Evolutionary conservation across 2,113 vertebrate species (phyloP), one percentile per base, ranked within the genome.

Genomic region (Delphinus delphis): DNA sequence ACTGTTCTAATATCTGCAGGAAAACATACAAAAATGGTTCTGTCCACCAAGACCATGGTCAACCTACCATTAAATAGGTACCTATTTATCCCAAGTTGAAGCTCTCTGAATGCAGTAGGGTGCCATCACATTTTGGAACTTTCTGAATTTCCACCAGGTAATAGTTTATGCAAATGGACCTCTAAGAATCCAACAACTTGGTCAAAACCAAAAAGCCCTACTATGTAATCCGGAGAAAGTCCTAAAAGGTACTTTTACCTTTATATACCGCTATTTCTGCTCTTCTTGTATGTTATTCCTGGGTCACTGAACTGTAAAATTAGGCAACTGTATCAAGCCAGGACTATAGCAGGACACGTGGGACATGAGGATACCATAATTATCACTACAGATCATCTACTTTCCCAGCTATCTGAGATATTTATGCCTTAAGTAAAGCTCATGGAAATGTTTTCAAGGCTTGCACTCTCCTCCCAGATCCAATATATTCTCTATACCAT

Each of bases 141-240:
- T 87, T 67, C 62, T 77, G 17, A 58, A 81, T 89, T 87, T 82
- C 33, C 12, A 90, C 89, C 47, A 62, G n/a, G 28, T 79, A 65
- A 90, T 10, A 70, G 44, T 47, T 88, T 53, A 85, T 71, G 44
- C 18, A 93, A 88, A 96, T 50, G 3, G 41, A 50, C 33, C 47
- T 38, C 60, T 87, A 85, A 95, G 55, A 96, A 65, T 85, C 41
- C 93, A 97, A 53, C 23, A 81, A 55, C 5, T 41, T 41, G 28
- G 53, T 82, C 33, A 86, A 90, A 93, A 90, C 44, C 71, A 84
- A 8, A 65, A 89, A 70, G 36, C 38, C 60, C 82, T 92, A 31
- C 33, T 50, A 82, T 3, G 41, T 47, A 82, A 74, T 53, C 68
- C 36, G 65, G 25, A 82, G 18, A 18, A 23, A 88, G 65, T 26